Percentiles rank a stretch among this genome's conserved stretches.
Evolutionary conservation across 1,140 invertebrate genomes (phyloP).

Genomic region (Sarcophaga bullata): DNA sequence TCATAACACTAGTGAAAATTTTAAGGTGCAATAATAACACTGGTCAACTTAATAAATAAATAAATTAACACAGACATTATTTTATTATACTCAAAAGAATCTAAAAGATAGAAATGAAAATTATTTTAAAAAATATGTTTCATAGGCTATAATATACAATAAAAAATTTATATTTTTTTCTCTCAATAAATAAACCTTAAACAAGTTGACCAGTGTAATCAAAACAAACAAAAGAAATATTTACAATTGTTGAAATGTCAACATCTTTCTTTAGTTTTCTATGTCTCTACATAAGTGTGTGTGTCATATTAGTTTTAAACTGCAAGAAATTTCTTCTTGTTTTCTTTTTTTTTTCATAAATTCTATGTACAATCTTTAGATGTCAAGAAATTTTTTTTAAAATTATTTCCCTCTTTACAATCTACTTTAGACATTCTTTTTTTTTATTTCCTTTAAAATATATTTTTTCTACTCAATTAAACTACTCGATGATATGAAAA

Average conservation of each 20-base stretch:
- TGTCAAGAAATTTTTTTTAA: too few species aligned
- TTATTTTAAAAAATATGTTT: neutral
- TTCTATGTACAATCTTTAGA: too few species aligned
- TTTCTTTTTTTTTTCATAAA: too few species aligned
- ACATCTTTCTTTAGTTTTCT: neutral
- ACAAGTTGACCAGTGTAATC: neutral
- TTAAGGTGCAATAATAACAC: slow-evolving; percentile 31
- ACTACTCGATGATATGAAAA: too few species aligned
- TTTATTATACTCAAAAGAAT: neutral
- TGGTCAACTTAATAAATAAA: neutral
- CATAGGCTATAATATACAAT: neutral
- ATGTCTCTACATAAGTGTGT: neutral
- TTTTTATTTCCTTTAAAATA: too few species aligned
- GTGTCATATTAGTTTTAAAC: slow-evolving; percentile 14
- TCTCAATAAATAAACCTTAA: neutral
- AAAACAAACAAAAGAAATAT: neutral
- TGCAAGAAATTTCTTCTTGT: neutral
- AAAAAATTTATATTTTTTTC: neutral
- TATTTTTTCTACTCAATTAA: too few species aligned
- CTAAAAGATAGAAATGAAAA: neutral
- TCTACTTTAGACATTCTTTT: too few species aligned
- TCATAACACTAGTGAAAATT: neutral
- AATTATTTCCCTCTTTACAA: too few species aligned
- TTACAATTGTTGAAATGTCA: neutral
- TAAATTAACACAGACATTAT: neutral